phyloP scores from a whole-genome alignment of 2,888 invertebrate genomes.

The Ophion obscuratus region DNA sequence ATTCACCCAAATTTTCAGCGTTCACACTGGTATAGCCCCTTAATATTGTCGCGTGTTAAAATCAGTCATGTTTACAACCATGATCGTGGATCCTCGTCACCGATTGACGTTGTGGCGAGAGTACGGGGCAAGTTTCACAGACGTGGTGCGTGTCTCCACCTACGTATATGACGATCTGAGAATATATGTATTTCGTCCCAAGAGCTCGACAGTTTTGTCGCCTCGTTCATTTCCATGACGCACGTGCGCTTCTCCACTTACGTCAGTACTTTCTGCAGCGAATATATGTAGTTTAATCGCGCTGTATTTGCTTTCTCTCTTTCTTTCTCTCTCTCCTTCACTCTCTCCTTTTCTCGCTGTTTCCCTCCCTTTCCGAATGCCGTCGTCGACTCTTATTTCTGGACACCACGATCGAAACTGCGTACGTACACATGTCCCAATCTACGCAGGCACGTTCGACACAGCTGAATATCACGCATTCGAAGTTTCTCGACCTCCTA shows the following conservation, averaged over 20 bases:
- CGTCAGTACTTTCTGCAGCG: constrained; percentile 69
- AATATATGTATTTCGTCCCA: constrained; percentile 27
- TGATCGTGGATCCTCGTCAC: neutral
- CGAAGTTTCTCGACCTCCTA: neutral
- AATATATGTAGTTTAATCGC: constrained; percentile 28
- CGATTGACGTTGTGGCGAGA: constrained; percentile 29
- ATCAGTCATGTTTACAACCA: neutral
- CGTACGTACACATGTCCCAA: neutral
- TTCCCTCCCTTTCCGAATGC: neutral
- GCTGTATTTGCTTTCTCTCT: constrained; percentile 1
- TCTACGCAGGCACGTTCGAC: neutral
- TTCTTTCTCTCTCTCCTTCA: constrained; percentile 16
- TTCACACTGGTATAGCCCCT: no score
- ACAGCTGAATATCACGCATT: neutral
- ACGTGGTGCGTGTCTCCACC: constrained; percentile 24
- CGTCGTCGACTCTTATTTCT: constrained; percentile 34
- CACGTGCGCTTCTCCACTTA: constrained; percentile 69
- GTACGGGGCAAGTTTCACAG: constrained; percentile 19
- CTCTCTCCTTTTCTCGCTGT: neutral
- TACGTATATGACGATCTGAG: constrained; percentile 11
- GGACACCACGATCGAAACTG: constrained; percentile 49
- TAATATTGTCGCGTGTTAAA: neutral
- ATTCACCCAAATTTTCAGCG: no score
- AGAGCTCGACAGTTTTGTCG: constrained; percentile 48
- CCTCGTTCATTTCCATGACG: constrained; percentile 76